Evolutionary conservation across 2,888 invertebrate species (phyloP).

Genomic region (Lochmaea capreae): DNA sequence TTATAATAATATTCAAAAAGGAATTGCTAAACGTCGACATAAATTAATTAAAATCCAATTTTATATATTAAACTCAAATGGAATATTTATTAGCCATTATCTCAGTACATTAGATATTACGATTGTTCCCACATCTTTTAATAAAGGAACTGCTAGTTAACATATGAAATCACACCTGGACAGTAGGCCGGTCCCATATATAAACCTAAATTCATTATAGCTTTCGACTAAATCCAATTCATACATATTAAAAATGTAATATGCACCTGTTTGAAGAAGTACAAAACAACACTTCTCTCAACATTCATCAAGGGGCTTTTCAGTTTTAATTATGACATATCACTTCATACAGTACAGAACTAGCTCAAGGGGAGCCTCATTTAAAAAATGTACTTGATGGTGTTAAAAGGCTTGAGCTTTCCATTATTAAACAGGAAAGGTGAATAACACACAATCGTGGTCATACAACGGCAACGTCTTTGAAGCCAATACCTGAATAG

Average conservation of each 20-base stretch:
- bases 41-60: not conserved
- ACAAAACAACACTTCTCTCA: not conserved
- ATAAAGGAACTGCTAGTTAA: not conserved
- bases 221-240: not conserved
- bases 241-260: not conserved
- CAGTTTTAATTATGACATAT: not conserved
- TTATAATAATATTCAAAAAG: no score
- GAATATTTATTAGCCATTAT: not conserved
- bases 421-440: no score
- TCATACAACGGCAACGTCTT: no score
- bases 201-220: not conserved
- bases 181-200: not conserved
- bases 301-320: not conserved
- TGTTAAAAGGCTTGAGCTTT: no score
- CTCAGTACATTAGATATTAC: not conserved
- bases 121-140: not conserved
- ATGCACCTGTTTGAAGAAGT: slow-evolving; percentile 14
- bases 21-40: not conserved
- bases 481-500: no score
- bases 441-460: no score
- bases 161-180: slow-evolving; percentile 7
- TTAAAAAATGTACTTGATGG: no score
- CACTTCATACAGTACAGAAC: no score
- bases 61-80: not conserved
- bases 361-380: no score